Conservation (phyloP, 2,113 vertebrate genomes). For the Saimiri boliviensis region DNA sequence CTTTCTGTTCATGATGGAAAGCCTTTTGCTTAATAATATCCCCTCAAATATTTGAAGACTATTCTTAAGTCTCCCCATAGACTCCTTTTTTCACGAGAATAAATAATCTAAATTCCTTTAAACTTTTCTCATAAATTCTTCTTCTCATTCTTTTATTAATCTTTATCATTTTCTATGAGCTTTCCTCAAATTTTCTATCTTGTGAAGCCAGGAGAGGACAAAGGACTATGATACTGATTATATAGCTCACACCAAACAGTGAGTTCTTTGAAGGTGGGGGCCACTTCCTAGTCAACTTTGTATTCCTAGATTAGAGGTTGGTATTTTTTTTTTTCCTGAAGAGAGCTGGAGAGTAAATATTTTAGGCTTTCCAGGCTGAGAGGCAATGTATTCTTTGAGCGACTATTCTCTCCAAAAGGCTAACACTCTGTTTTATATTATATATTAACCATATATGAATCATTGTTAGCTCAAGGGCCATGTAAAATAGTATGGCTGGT, state of each 20-base stretch:
- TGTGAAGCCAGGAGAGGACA: background rate
- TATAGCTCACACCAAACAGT: background rate
- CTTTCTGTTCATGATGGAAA: constrained; percentile 68
- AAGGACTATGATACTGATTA: background rate
- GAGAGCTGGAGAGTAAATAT: constrained; percentile 1
- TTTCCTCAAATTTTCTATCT: constrained; percentile 49
- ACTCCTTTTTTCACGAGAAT: constrained; percentile 61
- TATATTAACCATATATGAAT: background rate
- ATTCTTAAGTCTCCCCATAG: constrained; percentile 63
- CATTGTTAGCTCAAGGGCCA: background rate
- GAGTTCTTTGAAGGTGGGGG: background rate
- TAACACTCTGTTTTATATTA: background rate
- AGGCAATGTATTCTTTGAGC: background rate
- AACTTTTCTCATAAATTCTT: constrained; percentile 71
- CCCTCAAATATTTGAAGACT: constrained; percentile 73
- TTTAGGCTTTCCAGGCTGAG: background rate
- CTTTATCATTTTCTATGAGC: constrained; percentile 60
- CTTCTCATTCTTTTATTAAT: constrained; percentile 62
- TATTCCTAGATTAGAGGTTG: background rate
- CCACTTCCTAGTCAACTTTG: background rate
- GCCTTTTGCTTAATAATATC: constrained; percentile 74
- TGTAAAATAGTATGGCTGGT: background rate
- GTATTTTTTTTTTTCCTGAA: background rate
- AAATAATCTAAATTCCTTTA: constrained; percentile 72
- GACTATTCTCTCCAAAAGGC: background rate